Conservation (phyloP, 2,888 invertebrate genomes). For the Adineta ricciae region DNA sequence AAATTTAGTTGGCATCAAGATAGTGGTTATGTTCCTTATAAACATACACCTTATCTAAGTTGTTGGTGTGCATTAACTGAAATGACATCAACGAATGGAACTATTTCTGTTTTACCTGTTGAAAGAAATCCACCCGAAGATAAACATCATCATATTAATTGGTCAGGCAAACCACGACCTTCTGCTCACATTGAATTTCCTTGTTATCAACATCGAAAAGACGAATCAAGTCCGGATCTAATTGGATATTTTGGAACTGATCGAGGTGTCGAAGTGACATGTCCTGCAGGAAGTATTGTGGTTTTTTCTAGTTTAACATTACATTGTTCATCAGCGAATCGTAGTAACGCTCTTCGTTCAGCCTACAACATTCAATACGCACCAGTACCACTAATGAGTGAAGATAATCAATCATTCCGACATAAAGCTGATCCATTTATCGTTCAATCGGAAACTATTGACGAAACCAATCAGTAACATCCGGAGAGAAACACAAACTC, state of each 20-base stretch:
- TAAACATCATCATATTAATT: background rate
- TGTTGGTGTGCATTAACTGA: constrained; percentile 1
- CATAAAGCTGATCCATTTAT: background rate
- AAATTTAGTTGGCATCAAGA: background rate
- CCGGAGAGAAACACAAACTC: too few relatives aligned
- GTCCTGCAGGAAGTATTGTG: background rate
- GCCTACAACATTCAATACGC: background rate
- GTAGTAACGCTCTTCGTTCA: background rate
- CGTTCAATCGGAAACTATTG: background rate
- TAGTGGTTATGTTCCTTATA: background rate
- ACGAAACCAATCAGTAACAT: too few relatives aligned
- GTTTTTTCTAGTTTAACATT: background rate
- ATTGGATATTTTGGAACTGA: background rate
- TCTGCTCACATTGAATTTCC: background rate
- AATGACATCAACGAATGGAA: background rate
- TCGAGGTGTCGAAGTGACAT: background rate
- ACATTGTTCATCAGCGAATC: background rate
- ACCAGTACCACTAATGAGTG: background rate
- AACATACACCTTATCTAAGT: background rate
- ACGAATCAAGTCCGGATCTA: background rate
- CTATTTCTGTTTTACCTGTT: background rate
- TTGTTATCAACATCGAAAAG: background rate
- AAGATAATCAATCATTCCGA: background rate
- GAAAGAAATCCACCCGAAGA: background rate
- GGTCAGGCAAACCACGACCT: background rate